A percentile compares a stretch with the other conserved stretches of the same genome.
Evolutionary conservation across 2,888 invertebrate genomes (phyloP).

Genomic region (Rhyacophila evoluta): DNA sequence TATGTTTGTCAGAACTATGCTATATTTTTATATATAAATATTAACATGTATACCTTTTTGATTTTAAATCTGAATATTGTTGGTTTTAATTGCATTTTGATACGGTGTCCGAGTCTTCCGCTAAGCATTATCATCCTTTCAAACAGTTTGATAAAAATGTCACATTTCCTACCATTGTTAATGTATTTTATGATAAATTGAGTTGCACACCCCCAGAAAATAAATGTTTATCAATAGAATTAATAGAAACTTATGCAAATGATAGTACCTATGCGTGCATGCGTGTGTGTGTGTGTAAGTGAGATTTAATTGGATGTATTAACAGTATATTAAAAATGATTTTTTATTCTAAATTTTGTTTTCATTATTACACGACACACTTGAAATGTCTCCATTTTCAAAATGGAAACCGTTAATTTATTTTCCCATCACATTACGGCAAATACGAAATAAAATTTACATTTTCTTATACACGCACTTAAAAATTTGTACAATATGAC

Average conservation of each 20-base stretch:
- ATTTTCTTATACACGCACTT: too few relatives aligned
- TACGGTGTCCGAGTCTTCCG: not conserved
- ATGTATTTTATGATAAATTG: not conserved
- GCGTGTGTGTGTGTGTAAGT: slow-evolving; percentile 7
- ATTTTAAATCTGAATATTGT: too few relatives aligned
- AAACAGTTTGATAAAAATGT: not conserved
- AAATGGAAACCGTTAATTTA: too few relatives aligned
- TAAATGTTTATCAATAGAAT: slow-evolving; percentile 22
- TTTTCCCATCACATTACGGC: too few relatives aligned
- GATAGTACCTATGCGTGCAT: slow-evolving; percentile 8
- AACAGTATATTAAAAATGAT: slow-evolving; percentile 17
- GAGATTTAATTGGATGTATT: slow-evolving; percentile 12
- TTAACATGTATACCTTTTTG: too few relatives aligned
- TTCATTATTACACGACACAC: not conserved
- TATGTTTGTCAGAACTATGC: too few relatives aligned
- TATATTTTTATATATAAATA: too few relatives aligned
- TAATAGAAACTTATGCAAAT: slow-evolving; percentile 13
- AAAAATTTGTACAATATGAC: too few relatives aligned
- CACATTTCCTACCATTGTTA: not conserved
- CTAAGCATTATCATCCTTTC: not conserved
- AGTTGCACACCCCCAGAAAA: not conserved
- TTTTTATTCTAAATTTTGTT: slow-evolving; percentile 20
- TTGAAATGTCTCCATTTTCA: too few relatives aligned
- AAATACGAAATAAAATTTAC: too few relatives aligned
- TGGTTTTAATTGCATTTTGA: not conserved